Conservation (phyloP, 2,797 vertebrate genomes). For the Phaenicophaeus curvirostris region DNA sequence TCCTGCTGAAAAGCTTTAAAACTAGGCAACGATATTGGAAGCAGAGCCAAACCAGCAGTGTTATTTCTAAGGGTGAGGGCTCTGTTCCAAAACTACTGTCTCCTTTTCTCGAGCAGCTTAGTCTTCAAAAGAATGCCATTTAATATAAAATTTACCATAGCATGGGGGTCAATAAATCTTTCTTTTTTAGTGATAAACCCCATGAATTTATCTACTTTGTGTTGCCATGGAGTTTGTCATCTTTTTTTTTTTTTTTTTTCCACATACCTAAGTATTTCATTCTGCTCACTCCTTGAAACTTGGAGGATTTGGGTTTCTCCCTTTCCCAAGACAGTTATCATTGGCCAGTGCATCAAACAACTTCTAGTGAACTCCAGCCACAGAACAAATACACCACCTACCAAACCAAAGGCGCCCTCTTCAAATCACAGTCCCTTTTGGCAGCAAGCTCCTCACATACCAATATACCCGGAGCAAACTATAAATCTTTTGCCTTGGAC, state of each 20-base stretch:
- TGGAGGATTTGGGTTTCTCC: slow-evolving; percentile 55
- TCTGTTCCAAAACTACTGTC: slow-evolving; percentile 40
- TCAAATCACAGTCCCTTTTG: slow-evolving; percentile 68
- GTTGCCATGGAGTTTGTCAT: slow-evolving; percentile 23
- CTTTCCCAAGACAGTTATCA: slow-evolving; percentile 56
- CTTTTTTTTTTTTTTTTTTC: not conserved
- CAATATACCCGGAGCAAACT: not conserved
- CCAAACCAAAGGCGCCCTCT: slow-evolving; percentile 67
- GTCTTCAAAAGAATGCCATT: slow-evolving; percentile 33
- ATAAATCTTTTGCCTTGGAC: slow-evolving; percentile 66
- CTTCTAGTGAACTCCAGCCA: slow-evolving; percentile 63
- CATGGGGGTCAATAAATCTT: slow-evolving; percentile 39
- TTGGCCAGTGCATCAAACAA: slow-evolving; percentile 66
- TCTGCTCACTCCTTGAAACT: slow-evolving; percentile 51
- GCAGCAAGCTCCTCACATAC: slow-evolving; percentile 49
- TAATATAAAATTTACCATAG: slow-evolving; percentile 33
- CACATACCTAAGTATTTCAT: slow-evolving; percentile 50
- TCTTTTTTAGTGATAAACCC: slow-evolving; percentile 66
- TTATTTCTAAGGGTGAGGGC: slow-evolving; percentile 18
- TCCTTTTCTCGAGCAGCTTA: slow-evolving; percentile 53
- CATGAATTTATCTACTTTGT: slow-evolving; percentile 34
- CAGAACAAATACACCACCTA: slow-evolving; percentile 70
- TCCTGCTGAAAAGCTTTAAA: slow-evolving; percentile 63
- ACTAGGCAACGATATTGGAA: slow-evolving; percentile 43
- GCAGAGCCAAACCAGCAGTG: slow-evolving; percentile 52